Conservation (phyloP, 1,140 invertebrate genomes). For the Drosophila elegans region DNA sequence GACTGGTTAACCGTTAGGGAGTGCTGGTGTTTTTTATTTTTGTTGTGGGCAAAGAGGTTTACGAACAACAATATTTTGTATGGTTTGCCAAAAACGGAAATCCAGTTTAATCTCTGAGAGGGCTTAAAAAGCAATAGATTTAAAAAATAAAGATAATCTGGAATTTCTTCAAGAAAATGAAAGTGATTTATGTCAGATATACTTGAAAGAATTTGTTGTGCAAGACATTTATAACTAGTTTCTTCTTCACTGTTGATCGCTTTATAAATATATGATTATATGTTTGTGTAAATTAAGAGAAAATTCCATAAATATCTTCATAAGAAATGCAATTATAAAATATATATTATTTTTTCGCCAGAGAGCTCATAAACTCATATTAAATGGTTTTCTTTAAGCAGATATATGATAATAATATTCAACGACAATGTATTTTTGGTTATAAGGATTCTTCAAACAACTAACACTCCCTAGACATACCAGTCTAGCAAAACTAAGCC, state of each 20-base stretch:
- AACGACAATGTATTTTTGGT: not conserved
- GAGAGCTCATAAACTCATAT: too few relatives aligned
- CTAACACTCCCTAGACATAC: not conserved
- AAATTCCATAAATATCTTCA: too few relatives aligned
- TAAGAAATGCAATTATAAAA: too few relatives aligned
- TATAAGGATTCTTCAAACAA: not conserved
- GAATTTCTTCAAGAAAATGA: not conserved
- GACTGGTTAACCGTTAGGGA: constrained; percentile 65
- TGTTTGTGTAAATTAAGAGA: too few relatives aligned
- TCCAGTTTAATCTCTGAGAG: constrained; percentile 25
- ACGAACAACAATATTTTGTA: constrained; percentile 6
- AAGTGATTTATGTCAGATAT: not conserved
- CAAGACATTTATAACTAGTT: too few relatives aligned
- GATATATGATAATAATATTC: too few relatives aligned
- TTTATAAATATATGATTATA: too few relatives aligned
- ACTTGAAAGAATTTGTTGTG: too few relatives aligned
- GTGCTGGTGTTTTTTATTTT: not conserved
- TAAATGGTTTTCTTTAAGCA: too few relatives aligned
- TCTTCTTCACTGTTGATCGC: too few relatives aligned
- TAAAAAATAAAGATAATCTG: constrained; percentile 1
- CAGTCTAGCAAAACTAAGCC: not conserved
- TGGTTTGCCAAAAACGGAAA: constrained; percentile 43
- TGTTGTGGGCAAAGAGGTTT: not conserved
- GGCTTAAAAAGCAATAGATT: constrained; percentile 10
- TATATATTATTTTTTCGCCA: too few relatives aligned